Conservation (phyloP, 2,888 invertebrate species). For the Andrena camellia region DNA sequence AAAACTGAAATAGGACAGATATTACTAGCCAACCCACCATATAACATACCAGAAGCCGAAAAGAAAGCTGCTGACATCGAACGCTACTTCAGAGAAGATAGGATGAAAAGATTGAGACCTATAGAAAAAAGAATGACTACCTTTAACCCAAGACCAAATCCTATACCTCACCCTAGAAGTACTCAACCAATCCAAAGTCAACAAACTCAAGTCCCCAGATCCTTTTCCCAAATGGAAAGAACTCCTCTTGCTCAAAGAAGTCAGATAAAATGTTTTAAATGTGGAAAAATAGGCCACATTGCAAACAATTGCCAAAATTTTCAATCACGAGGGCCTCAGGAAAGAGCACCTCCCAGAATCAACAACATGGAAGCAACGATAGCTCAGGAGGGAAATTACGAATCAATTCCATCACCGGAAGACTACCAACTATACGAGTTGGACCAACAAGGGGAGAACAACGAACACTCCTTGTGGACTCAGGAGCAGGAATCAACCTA, state of each 20-base stretch:
- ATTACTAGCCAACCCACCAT: background rate
- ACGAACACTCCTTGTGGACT: background rate
- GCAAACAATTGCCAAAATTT: background rate
- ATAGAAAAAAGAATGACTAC: no score
- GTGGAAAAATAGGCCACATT: background rate
- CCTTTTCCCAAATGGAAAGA: background rate
- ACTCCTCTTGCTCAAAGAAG: background rate
- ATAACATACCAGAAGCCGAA: background rate
- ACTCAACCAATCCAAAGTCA: no score
- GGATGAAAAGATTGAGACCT: no score
- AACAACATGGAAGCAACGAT: background rate
- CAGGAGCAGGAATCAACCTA: slow-evolving; percentile 2
- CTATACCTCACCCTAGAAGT: no score
- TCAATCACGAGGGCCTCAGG: background rate
- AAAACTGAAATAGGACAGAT: background rate
- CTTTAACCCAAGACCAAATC: no score
- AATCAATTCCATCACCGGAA: background rate
- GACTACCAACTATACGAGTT: background rate
- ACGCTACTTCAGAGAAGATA: no score
- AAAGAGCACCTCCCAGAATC: background rate
- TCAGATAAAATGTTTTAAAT: background rate
- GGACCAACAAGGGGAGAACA: background rate
- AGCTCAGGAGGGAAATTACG: background rate
- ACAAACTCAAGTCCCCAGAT: no score
- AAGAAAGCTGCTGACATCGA: no score